A percentile compares a stretch with the other conserved stretches of the same genome.
Evolutionary conservation across 2,797 vertebrate species (phyloP).

Genomic region (Rhinella marina): DNA sequence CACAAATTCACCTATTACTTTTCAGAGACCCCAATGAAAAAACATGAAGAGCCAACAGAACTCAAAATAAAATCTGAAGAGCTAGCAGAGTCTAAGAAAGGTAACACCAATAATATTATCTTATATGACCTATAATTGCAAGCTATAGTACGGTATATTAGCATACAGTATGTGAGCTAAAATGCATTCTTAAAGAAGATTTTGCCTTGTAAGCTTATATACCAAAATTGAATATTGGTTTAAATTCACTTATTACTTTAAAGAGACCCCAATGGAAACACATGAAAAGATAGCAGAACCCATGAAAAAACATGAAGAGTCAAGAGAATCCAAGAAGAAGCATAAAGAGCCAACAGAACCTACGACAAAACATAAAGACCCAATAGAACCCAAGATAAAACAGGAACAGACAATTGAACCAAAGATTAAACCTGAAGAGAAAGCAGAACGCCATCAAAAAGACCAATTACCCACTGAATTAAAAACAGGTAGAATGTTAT

Average conservation of each 20-base stretch:
- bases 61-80: background rate
- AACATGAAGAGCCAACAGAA: background rate
- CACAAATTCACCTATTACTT: background rate
- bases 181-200: too few relatives aligned
- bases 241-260: too few relatives aligned
- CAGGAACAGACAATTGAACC: background rate
- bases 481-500: too few relatives aligned
- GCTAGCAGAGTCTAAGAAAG: background rate
- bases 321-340: background rate
- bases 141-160: too few relatives aligned
- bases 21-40: constrained; percentile 9
- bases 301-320: background rate
- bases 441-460: background rate
- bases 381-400: background rate
- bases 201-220: too few relatives aligned
- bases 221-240: too few relatives aligned
- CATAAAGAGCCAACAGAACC: background rate
- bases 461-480: too few relatives aligned
- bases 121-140: too few relatives aligned
- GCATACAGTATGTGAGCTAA: too few relatives aligned
- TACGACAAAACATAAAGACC: background rate
- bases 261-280: too few relatives aligned
- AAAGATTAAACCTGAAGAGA: background rate
- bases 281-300: background rate
- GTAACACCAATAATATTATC: background rate